Conservation (phyloP, 1,140 invertebrate species). For the Reticulitermes speratus region DNA sequence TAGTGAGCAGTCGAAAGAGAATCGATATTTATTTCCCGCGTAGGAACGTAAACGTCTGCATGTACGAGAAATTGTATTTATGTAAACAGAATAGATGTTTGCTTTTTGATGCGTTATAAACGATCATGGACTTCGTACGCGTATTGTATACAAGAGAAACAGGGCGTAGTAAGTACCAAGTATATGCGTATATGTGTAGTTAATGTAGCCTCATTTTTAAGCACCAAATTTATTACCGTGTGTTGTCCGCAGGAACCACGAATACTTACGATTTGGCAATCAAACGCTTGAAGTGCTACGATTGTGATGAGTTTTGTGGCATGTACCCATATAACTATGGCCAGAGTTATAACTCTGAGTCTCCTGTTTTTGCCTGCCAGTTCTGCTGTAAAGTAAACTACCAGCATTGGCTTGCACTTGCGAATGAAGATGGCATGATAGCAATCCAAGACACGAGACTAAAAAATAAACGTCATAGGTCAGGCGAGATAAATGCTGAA, state of each 20-base stretch:
- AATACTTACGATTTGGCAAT: conserved; percentile 12
- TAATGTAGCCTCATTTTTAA: not conserved
- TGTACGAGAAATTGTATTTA: too few relatives aligned
- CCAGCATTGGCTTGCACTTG: conserved; percentile 71
- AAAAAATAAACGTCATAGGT: not conserved
- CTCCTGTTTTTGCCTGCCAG: conserved; percentile 50
- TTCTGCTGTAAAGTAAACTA: conserved; percentile 53
- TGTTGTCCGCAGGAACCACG: not conserved
- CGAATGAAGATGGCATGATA: conserved; percentile 80
- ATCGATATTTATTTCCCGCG: too few relatives aligned
- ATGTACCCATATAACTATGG: not conserved
- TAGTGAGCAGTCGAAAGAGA: too few relatives aligned
- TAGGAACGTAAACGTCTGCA: too few relatives aligned
- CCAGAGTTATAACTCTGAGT: conserved; percentile 33
- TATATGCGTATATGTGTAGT: not conserved
- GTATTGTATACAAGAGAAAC: not conserved
- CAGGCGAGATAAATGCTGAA: not conserved
- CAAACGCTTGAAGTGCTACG: conserved; percentile 12
- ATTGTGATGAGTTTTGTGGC: conserved; percentile 10
- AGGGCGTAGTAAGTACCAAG: not conserved
- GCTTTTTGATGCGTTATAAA: too few relatives aligned
- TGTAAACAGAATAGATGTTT: too few relatives aligned
- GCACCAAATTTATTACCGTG: not conserved
- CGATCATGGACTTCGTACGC: not conserved
- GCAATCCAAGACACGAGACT: conserved; percentile 55